These are phyloP conservation scores for Hypsopygia costalis DNA, from an alignment of 2,888 invertebrate genomes.

Conservation along the genomic window DNA sequence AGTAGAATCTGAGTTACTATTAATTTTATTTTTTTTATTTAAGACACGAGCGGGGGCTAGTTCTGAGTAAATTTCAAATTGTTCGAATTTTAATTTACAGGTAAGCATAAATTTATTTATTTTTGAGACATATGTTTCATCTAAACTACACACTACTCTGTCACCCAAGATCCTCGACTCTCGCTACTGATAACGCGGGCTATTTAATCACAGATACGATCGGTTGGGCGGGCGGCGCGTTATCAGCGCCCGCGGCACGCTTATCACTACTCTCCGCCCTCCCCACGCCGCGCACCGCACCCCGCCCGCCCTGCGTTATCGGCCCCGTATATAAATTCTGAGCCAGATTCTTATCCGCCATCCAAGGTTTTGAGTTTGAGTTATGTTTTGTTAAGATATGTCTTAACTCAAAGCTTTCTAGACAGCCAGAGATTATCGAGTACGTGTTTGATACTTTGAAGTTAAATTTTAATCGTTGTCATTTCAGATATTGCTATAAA, in stretches of 20 bases:
- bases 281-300: conserved; percentile 27
- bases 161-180: conserved; percentile 48
- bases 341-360: conserved; percentile 18
- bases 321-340: conserved; percentile 37
- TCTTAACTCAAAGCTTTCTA: conserved; percentile 25
- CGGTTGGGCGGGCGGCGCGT: conserved; percentile 56
- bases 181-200: conserved; percentile 53
- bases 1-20: too few species aligned
- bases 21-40: too few species aligned
- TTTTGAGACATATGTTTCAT: conserved; percentile 22
- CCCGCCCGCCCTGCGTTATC: conserved; percentile 48
- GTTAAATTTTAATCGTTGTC: too few species aligned
- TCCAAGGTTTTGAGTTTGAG: conserved; percentile 9
- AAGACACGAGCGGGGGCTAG: too few species aligned
- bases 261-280: conserved; percentile 46
- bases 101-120: conserved; percentile 8
- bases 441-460: too few species aligned
- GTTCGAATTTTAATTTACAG: too few species aligned
- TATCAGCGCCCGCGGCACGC: conserved; percentile 51
- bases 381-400: conserved; percentile 10
- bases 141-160: conserved; percentile 31
- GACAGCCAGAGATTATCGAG: background rate
- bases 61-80: too few species aligned
- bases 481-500: too few species aligned
- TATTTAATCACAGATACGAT: conserved; percentile 74